A percentile compares a stretch with the other conserved stretches of the same genome.
phyloP scores from a whole-genome alignment of 2,113 vertebrate genomes.

The Pteronura brasiliensis region DNA sequence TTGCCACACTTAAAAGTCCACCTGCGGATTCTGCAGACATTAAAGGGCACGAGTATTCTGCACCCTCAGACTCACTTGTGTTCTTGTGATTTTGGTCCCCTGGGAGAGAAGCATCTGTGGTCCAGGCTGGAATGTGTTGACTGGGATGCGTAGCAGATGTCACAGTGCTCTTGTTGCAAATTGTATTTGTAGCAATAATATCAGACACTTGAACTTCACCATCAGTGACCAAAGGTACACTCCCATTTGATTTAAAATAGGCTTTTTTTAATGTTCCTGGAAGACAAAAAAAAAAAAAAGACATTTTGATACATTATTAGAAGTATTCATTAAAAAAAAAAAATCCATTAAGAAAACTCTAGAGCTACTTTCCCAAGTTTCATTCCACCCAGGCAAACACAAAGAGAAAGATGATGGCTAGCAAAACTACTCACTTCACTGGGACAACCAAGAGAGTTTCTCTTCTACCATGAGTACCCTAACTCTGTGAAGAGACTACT shows the following conservation, averaged over 20 bases:
- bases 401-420: not conserved
- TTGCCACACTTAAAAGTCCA: conserved; percentile 20
- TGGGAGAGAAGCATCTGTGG: conserved; percentile 37
- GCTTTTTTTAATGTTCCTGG: conserved; percentile 86
- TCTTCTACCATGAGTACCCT: not conserved
- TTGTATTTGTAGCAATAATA: conserved; percentile 51
- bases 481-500: not conserved
- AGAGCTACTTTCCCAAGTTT: not conserved
- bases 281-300: conserved; percentile 36
- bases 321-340: not conserved
- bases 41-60: conserved; percentile 31
- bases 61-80: conserved; percentile 61
- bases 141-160: not conserved
- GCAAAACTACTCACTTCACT: rapidly evolving
- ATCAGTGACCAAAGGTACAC: conserved; percentile 74
- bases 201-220: conserved; percentile 64
- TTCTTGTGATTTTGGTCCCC: conserved; percentile 70
- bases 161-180: conserved; percentile 64
- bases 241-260: conserved; percentile 83
- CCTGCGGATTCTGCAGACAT: conserved; percentile 27
- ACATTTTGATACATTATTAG: not conserved
- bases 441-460: not conserved
- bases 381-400: not conserved
- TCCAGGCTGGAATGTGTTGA: conserved; percentile 57
- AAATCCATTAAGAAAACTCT: not conserved